Evolutionary conservation across 2,113 vertebrate genomes (phyloP).

Genomic region (Triplophysa rosa): DNA sequence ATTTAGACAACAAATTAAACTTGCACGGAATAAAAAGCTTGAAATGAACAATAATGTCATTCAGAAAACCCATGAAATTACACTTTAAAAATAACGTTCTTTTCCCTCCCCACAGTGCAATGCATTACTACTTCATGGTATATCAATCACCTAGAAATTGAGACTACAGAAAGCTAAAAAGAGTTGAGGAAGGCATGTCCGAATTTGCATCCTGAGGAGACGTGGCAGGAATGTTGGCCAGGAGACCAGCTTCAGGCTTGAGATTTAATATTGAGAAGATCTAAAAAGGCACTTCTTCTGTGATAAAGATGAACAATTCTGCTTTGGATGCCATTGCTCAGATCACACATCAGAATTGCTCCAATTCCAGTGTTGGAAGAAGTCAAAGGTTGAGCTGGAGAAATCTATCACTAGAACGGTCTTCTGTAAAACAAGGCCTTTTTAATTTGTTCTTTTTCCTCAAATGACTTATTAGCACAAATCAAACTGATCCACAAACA

Average conservation of each 20-base stretch:
- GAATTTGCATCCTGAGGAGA: neutral
- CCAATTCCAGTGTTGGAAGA: too few species aligned
- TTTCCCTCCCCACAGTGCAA: slow-evolving; percentile 15
- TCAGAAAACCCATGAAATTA: slow-evolving; percentile 23
- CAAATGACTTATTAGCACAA: too few species aligned
- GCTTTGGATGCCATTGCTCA: too few species aligned
- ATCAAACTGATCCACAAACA: too few species aligned
- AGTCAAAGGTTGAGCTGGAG: too few species aligned
- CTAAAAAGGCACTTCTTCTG: neutral
- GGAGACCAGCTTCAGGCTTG: neutral
- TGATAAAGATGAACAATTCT: too few species aligned
- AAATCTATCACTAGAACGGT: too few species aligned
- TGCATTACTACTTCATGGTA: slow-evolving; percentile 1
- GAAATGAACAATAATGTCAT: slow-evolving; percentile 5
- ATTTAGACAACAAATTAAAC: neutral
- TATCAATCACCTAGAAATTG: slow-evolving; percentile 35
- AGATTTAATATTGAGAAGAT: slow-evolving; percentile 6
- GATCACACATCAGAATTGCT: too few species aligned
- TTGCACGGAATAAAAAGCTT: neutral
- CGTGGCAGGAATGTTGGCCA: neutral
- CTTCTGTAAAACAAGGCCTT: too few species aligned
- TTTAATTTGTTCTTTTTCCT: too few species aligned
- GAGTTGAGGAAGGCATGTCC: neutral
- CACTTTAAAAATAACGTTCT: slow-evolving; percentile 1
- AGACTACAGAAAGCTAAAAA: neutral